Evolutionary conservation across 2,113 vertebrate genomes (phyloP).

Genomic region (Urocitellus parryii): DNA sequence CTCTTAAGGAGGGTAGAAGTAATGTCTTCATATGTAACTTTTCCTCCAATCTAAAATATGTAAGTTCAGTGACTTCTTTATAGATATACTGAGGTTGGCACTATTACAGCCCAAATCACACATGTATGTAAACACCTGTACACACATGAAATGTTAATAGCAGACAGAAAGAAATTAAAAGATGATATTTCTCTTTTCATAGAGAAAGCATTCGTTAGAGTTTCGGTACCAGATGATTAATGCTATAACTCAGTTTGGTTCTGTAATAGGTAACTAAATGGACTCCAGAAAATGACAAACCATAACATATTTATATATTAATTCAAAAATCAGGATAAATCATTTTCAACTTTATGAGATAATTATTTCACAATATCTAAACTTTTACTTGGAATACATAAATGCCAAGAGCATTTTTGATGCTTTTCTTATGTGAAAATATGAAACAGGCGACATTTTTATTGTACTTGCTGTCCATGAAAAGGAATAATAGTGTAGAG

Average conservation of each 20-base stretch:
- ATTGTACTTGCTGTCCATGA: neutral
- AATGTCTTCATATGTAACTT: conserved; percentile 48
- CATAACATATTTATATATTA: conserved; percentile 54
- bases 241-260: conserved; percentile 32
- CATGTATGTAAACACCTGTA: neutral
- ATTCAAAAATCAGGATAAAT: conserved; percentile 59
- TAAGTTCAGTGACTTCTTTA: conserved; percentile 62
- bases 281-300: conserved; percentile 35
- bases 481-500: conserved; percentile 48
- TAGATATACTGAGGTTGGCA: conserved; percentile 37
- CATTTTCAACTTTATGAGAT: conserved; percentile 49
- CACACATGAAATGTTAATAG: neutral
- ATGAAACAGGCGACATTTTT: conserved; percentile 42
- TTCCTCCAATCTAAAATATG: conserved; percentile 4
- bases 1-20: conserved; percentile 1
- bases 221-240: conserved; percentile 5
- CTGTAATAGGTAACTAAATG: conserved; percentile 68
- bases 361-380: conserved; percentile 57
- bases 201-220: neutral
- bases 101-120: conserved; percentile 62
- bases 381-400: conserved; percentile 35
- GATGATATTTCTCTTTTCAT: conserved; percentile 46
- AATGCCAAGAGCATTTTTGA: neutral
- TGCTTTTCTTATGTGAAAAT: neutral
- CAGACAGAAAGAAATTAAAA: neutral